phyloP scores from a whole-genome alignment of 2,888 invertebrate genomes.

The Sphaeridia pumilis region DNA sequence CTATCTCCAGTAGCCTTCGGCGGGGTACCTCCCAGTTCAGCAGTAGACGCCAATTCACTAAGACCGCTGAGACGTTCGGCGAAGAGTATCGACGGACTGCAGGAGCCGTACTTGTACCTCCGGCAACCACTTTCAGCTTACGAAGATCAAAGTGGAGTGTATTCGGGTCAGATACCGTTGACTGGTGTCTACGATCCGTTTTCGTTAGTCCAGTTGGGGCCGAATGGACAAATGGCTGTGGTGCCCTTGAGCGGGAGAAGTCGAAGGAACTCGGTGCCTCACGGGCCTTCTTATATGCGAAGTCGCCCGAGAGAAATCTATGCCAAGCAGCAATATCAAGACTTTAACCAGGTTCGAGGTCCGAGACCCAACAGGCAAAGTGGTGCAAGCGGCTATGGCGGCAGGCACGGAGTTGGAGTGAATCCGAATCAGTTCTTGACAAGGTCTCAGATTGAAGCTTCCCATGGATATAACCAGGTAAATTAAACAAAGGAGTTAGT shows the following conservation, averaged over 20 bases:
- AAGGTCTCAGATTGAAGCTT: conserved; percentile 20
- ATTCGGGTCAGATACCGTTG: neutral
- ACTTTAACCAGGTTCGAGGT: neutral
- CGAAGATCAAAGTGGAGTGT: too few relatives aligned
- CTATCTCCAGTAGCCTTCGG: neutral
- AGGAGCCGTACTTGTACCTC: too few relatives aligned
- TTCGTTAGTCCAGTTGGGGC: neutral
- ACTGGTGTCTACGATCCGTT: neutral
- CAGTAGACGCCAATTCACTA: too few relatives aligned
- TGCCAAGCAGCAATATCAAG: neutral
- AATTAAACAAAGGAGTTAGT: neutral
- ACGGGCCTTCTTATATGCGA: neutral
- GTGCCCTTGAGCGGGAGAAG: neutral
- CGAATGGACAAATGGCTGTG: neutral
- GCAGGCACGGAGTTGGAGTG: neutral
- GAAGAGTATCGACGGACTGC: too few relatives aligned
- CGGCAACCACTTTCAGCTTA: too few relatives aligned
- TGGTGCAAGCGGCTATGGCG: neutral
- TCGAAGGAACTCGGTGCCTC: neutral
- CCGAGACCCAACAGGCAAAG: neutral
- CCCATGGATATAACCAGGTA: conserved; percentile 2
- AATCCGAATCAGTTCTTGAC: conserved; percentile 30
- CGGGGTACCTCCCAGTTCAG: too few relatives aligned
- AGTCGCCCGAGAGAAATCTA: neutral
- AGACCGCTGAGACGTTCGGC: too few relatives aligned